These are phyloP conservation scores for Morus bassanus DNA, from an alignment of 2,797 vertebrate genomes.

Conservation along the genomic window DNA sequence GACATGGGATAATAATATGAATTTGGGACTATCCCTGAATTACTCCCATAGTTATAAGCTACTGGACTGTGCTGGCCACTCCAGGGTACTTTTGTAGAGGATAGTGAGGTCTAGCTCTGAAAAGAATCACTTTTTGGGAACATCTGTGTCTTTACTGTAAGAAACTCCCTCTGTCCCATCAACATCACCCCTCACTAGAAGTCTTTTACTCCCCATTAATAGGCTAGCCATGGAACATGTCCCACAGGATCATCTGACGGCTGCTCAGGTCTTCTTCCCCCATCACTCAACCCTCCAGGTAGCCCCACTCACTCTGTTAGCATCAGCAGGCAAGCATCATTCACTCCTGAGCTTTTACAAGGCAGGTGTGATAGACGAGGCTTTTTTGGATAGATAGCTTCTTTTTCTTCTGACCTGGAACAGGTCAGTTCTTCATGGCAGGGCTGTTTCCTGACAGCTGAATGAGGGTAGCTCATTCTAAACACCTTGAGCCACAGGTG, in stretches of 20 bases:
- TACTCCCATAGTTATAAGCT: neutral
- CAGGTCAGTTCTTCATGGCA: neutral
- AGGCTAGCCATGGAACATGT: neutral
- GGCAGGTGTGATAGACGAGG: neutral
- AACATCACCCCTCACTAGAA: neutral
- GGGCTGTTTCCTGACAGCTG: neutral
- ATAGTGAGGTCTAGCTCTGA: neutral
- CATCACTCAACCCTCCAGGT: neutral
- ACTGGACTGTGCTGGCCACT: neutral
- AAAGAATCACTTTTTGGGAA: neutral
- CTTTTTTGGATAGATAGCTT: neutral
- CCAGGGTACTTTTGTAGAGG: neutral
- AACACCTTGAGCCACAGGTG: neutral
- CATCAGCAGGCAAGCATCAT: neutral
- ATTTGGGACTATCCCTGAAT: neutral
- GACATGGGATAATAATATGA: neutral
- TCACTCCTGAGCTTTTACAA: neutral
- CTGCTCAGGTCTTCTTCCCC: neutral
- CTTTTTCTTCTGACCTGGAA: neutral
- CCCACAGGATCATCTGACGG: accelerated
- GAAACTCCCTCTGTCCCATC: neutral
- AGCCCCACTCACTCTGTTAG: accelerated
- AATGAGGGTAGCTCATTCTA: neutral
- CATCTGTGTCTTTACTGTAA: neutral
- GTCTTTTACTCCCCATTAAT: neutral